Conservation (phyloP, 2,113 vertebrate species). For the Muntiacus reevesi region DNA sequence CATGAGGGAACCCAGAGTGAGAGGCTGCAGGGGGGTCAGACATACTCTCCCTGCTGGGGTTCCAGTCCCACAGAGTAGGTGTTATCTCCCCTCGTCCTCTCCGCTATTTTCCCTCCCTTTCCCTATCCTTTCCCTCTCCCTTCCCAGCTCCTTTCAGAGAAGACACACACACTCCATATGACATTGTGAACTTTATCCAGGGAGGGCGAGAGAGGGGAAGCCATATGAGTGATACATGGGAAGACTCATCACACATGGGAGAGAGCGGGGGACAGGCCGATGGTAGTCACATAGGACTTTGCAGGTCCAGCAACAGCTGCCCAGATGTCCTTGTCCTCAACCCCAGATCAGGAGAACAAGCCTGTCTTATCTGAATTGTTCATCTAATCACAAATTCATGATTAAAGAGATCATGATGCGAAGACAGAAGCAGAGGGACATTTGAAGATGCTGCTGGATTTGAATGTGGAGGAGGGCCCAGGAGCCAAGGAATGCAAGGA, state of each 20-base stretch:
- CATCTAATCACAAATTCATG: neutral
- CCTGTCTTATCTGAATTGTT: neutral
- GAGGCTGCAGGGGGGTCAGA: neutral
- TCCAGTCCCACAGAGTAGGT: neutral
- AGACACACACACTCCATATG: neutral
- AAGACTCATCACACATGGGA: neutral
- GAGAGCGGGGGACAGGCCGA: accelerated
- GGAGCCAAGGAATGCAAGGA: neutral
- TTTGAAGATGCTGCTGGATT: neutral
- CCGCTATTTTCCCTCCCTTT: neutral
- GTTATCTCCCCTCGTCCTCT: neutral
- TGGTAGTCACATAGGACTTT: neutral
- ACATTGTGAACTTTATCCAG: neutral
- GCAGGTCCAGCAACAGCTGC: neutral
- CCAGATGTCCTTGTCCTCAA: neutral
- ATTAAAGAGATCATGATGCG: neutral
- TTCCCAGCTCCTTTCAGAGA: neutral
- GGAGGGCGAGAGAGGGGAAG: neutral
- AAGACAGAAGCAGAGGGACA: neutral
- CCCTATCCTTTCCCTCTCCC: neutral
- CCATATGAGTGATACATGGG: neutral
- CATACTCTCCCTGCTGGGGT: neutral
- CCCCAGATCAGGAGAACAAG: accelerated
- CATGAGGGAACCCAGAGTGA: neutral
- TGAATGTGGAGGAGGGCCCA: neutral